These are phyloP conservation scores for Pelmatolapia mariae DNA, from an alignment of 2,113 vertebrate genomes.

Conservation along the genomic window DNA sequence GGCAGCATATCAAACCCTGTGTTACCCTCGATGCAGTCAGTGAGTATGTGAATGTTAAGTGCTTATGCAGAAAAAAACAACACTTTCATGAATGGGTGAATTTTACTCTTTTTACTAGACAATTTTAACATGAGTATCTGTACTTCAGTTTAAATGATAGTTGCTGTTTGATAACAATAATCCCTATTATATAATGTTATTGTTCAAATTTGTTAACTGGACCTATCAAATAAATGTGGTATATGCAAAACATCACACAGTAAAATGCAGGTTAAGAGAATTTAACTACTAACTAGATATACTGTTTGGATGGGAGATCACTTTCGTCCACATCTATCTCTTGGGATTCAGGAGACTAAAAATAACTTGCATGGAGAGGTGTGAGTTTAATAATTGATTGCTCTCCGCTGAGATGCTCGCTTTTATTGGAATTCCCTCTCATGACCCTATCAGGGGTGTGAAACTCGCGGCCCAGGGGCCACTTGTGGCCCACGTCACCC, in stretches of 20 bases:
- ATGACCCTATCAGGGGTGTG: not conserved
- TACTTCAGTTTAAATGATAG: not conserved
- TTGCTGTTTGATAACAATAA: not conserved
- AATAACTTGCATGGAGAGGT: not conserved
- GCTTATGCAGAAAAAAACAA: not conserved
- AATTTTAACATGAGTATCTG: not conserved
- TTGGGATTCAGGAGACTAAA: not conserved
- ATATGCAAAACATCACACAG: not conserved
- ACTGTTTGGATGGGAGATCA: not conserved
- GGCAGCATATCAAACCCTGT: not conserved
- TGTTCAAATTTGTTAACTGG: not conserved
- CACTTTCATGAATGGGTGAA: not conserved
- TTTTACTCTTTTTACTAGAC: not conserved
- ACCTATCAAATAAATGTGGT: not conserved
- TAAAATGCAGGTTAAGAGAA: not conserved
- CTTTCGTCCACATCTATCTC: not conserved
- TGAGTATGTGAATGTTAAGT: not conserved
- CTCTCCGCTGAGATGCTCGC: not conserved
- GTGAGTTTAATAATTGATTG: not conserved
- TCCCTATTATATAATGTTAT: not conserved
- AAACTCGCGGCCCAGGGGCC: not conserved
- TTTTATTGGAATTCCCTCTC: not conserved
- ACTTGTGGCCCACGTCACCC: too few species aligned
- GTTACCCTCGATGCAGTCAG: not conserved
- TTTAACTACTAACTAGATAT: not conserved